Percentiles rank a stretch among this genome's conserved stretches.
These are phyloP conservation scores for Napeogenes inachia DNA, from an alignment of 2,888 invertebrate species.

Conservation along the genomic window DNA sequence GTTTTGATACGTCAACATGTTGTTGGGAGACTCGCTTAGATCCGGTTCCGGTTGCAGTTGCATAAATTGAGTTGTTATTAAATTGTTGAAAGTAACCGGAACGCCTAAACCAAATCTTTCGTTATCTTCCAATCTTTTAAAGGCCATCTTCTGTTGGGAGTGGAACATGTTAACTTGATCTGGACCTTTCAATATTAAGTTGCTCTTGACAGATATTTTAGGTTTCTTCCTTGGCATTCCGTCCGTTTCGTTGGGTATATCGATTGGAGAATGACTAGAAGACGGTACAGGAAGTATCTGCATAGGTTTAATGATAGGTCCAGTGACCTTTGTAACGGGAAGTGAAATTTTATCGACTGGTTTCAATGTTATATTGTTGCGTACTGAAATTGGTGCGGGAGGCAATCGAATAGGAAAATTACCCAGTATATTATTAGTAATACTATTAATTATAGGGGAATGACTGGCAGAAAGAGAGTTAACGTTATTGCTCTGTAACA, in stretches of 20 bases:
- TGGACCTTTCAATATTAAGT: slow-evolving; percentile 70
- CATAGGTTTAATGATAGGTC: slow-evolving; percentile 65
- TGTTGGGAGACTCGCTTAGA: slow-evolving; percentile 58
- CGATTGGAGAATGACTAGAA: slow-evolving; percentile 62
- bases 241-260: slow-evolving; percentile 51
- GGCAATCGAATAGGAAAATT: slow-evolving; percentile 66
- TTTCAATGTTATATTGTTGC: slow-evolving; percentile 62
- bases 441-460: slow-evolving; percentile 48
- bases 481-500: slow-evolving; percentile 52
- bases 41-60: slow-evolving; percentile 62
- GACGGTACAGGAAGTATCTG: slow-evolving; percentile 67
- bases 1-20: slow-evolving; percentile 58
- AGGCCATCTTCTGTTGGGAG: slow-evolving; percentile 72
- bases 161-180: slow-evolving; percentile 72
- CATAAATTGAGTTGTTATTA: slow-evolving; percentile 71
- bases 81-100: slow-evolving; percentile 68
- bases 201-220: slow-evolving; percentile 74
- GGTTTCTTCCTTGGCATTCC: slow-evolving; percentile 67
- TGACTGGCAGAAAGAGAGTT: slow-evolving; percentile 54
- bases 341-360: slow-evolving; percentile 61
- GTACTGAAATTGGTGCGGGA: slow-evolving; percentile 50
- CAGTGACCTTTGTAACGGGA: slow-evolving; percentile 57
- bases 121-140: slow-evolving; percentile 62
- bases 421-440: slow-evolving; percentile 61
- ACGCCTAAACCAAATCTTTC: slow-evolving; percentile 62